phyloP scores from a whole-genome alignment of 2,113 vertebrate genomes.

The Melanotaenia duboulayi region DNA sequence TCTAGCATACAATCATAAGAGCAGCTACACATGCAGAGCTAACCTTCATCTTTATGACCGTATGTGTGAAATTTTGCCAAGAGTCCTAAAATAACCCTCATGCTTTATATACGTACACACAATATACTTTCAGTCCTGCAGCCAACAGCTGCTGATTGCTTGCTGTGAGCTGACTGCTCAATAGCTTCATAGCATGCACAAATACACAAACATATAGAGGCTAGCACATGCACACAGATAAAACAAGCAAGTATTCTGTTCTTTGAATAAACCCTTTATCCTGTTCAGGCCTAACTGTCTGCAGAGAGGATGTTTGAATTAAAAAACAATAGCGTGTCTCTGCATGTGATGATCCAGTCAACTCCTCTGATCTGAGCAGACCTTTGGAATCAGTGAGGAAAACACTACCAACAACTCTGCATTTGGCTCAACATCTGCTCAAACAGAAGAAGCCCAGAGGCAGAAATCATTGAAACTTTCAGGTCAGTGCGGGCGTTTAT shows the following conservation, averaged over 20 bases:
- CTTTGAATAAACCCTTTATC: constrained; percentile 25
- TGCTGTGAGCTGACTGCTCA: too few relatives aligned
- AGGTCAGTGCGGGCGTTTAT: constrained; percentile 1
- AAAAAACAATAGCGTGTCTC: constrained; percentile 22
- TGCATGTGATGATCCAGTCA: constrained; percentile 7
- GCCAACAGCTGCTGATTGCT: constrained; percentile 1
- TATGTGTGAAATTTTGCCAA: background rate
- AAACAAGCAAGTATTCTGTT: background rate
- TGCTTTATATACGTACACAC: constrained; percentile 16
- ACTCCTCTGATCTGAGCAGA: constrained; percentile 24
- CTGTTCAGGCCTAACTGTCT: constrained; percentile 35
- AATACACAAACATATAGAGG: background rate
- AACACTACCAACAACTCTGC: constrained; percentile 20
- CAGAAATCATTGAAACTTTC: constrained; percentile 7
- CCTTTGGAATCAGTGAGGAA: constrained; percentile 40
- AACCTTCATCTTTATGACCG: constrained; percentile 7
- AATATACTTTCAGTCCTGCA: constrained; percentile 9
- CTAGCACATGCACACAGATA: background rate
- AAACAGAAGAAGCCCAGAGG: constrained; percentile 24
- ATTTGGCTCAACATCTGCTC: constrained; percentile 23
- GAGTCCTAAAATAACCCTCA: constrained; percentile 13
- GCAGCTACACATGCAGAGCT: background rate
- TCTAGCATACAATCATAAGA: background rate
- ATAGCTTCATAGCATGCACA: constrained; percentile 7
- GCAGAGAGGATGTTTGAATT: constrained; percentile 46